Base-by-base conservation (phyloP, 2,888 invertebrate species). In the Eristalinus sepulchralis region DNA sequence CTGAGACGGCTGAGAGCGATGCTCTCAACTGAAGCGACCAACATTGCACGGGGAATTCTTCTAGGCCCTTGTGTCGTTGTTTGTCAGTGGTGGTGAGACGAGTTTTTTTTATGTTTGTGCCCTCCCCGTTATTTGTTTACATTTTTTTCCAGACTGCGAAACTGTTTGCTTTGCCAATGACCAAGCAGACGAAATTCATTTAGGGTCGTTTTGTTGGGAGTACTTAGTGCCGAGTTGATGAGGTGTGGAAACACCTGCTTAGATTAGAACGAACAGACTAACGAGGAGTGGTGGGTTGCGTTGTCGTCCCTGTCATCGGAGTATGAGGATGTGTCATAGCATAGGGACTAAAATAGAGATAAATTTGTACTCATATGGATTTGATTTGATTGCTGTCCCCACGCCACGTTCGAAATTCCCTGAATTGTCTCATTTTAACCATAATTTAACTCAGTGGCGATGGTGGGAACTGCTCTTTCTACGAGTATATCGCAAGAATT, bases 1-100 rank as follows among this genome's bases (percentile, higher is more conserved):
- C 2, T 10, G 68, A 47, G 27, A 33, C 36, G 22, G 67, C 72
- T 57, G 11, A 27, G 34, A 34, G 72, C 34, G 72, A 59, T 72
- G 70, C 64, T 59, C 59, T 70, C 64, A 70, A 63, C 47, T 17
- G 24, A 27, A 36, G 4, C 59, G 36, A 36, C 66, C 27, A 31
- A 60, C 59, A 33, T 22, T 24, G 66, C 10, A n/a, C 47, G 27
- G 60, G 68, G 55, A 57, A 57, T 68, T 57, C 55, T 47, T 63
- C 33, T 63, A 34, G 63, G 63, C 63, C 33, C 55, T 70, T 63
- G 34, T 63, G 34, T 63, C 4, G 20, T 22, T 31, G 36, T 17
- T 47, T n/a, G 53, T 63, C 22, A 62, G 55, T 78, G 10, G 63
- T 20, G 17, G 11, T 55, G 20, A 31, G 55, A n/a, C n/a, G n/a